Evolutionary conservation across 2,113 vertebrate genomes (phyloP).

Genomic region (Eretmodus cyanostictus): DNA sequence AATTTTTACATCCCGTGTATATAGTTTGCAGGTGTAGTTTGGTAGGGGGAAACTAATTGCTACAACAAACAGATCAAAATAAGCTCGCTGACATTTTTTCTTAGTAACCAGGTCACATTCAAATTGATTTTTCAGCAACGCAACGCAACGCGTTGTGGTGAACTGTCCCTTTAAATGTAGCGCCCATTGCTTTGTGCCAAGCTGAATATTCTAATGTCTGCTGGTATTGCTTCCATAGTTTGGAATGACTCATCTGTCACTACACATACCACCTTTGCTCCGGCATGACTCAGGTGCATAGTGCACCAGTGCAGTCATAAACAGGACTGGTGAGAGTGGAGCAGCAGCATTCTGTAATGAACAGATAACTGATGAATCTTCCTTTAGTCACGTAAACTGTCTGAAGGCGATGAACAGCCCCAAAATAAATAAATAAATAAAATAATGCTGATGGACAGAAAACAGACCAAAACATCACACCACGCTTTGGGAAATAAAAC

Average conservation of each 20-base stretch:
- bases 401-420: neutral
- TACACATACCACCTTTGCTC: neutral
- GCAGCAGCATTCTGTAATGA: neutral
- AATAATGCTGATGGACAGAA: neutral
- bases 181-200: neutral
- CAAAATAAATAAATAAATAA: neutral
- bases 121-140: neutral
- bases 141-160: neutral
- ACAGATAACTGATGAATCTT: neutral
- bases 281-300: neutral
- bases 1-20: neutral
- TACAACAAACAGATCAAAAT: neutral
- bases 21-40: neutral
- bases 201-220: neutral
- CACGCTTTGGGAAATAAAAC: slow-evolving; percentile 13
- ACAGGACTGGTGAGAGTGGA: neutral
- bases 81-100: neutral
- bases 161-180: neutral
- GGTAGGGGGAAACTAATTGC: neutral
- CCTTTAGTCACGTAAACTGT: neutral
- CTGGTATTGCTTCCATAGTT: neutral
- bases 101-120: neutral
- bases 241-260: neutral
- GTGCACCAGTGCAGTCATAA: neutral
- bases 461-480: neutral